These are phyloP conservation scores for Mus spicilegus DNA, from an alignment of 2,113 vertebrate genomes.

Conservation along the genomic window DNA sequence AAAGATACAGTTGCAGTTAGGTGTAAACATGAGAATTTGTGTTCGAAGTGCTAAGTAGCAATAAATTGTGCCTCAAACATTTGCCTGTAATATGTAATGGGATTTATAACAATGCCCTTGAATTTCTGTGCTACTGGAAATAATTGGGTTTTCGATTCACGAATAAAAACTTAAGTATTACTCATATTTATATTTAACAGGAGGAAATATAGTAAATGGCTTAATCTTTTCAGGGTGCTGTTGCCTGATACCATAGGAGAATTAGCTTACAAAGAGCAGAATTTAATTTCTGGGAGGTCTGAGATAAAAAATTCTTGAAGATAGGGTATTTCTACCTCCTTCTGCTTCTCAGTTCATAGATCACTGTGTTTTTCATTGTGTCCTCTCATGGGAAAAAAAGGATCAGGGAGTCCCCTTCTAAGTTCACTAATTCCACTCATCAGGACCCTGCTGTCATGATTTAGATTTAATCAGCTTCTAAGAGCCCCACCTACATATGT, in stretches of 20 bases:
- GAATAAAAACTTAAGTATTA: constrained; percentile 32
- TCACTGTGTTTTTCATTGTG: background rate
- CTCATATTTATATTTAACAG: background rate
- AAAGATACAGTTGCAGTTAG: constrained; percentile 48
- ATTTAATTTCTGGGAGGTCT: background rate
- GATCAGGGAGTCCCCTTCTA: background rate
- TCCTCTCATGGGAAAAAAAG: background rate
- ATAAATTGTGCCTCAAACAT: constrained; percentile 23
- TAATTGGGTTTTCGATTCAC: background rate
- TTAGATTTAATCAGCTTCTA: background rate
- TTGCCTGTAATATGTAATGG: constrained; percentile 10
- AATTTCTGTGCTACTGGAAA: background rate
- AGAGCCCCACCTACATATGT: background rate
- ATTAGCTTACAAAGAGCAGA: background rate
- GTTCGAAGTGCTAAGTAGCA: constrained; percentile 50
- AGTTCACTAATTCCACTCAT: background rate
- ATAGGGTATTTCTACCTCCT: background rate
- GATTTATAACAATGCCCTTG: constrained; percentile 24
- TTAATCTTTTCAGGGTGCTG: background rate
- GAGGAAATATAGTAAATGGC: background rate
- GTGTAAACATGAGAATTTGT: constrained; percentile 64
- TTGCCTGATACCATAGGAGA: background rate
- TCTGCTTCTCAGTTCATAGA: background rate
- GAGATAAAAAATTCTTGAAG: background rate
- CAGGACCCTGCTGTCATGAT: background rate